phyloP scores from a whole-genome alignment of 2,888 invertebrate species.

The Oxycera nigricornis region DNA sequence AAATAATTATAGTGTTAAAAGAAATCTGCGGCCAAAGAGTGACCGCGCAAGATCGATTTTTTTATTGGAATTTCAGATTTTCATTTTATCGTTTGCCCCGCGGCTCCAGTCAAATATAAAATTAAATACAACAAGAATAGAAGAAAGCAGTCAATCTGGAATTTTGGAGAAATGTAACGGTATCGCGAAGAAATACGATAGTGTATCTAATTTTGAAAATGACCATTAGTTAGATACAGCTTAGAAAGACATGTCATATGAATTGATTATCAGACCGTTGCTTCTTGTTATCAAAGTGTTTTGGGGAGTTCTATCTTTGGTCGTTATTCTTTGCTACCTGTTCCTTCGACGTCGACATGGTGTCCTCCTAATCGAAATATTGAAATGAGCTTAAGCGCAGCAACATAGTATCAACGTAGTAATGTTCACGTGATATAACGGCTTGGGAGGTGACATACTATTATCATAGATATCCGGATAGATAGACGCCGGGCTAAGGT shows the following conservation, averaged over 20 bases:
- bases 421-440: slow-evolving; percentile 14
- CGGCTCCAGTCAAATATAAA: neutral
- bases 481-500: neutral
- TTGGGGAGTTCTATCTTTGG: neutral
- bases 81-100: neutral
- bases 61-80: slow-evolving; percentile 12
- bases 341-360: neutral
- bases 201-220: slow-evolving; percentile 10
- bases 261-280: neutral
- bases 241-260: neutral
- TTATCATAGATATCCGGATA: neutral
- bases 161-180: slow-evolving; percentile 21
- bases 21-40: neutral
- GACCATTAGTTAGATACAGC: neutral
- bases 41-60: slow-evolving; percentile 24
- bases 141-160: slow-evolving; percentile 3
- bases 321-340: neutral
- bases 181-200: slow-evolving; percentile 1
- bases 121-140: neutral
- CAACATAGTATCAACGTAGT: neutral
- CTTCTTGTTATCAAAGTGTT: neutral
- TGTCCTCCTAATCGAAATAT: neutral
- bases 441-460: neutral
- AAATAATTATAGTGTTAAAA: slow-evolving; percentile 9
- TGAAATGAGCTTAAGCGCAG: neutral